Evolutionary conservation across 2,888 invertebrate species (phyloP).

Genomic region (Mesochorus sp.): DNA sequence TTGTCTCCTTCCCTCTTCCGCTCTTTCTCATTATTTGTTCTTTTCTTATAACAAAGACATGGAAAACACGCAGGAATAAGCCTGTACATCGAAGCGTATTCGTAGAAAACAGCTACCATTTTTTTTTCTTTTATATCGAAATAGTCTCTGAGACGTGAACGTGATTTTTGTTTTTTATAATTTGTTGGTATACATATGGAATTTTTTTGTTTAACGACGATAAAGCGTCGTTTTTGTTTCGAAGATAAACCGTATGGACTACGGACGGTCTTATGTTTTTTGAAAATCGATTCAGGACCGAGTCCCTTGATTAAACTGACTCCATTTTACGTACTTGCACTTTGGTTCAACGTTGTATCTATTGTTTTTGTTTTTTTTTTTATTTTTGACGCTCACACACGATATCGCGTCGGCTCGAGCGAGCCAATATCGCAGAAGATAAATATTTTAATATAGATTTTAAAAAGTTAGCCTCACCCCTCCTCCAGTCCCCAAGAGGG

Average conservation of each 20-base stretch:
- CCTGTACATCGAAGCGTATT: constrained; percentile 67
- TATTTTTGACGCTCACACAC: too few relatives aligned
- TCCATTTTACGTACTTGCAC: background rate
- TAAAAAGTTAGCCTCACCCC: background rate
- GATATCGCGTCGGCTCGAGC: too few relatives aligned
- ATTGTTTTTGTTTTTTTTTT: too few relatives aligned
- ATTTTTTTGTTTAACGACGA: constrained; percentile 10
- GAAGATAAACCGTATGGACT: background rate
- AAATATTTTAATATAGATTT: too few relatives aligned
- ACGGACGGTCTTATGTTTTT: background rate
- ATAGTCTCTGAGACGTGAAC: constrained; percentile 4
- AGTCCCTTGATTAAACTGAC: too few relatives aligned
- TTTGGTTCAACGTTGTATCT: constrained; percentile 6
- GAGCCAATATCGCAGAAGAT: too few relatives aligned
- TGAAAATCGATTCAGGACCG: background rate
- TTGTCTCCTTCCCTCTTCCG: constrained; percentile 14
- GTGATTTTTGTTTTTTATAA: constrained; percentile 7
- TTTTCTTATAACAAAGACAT: constrained; percentile 75
- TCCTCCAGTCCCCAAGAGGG: background rate
- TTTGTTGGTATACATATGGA: constrained; percentile 1
- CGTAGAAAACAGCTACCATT: constrained; percentile 73
- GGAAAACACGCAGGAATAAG: constrained; percentile 74
- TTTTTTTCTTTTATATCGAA: constrained; percentile 27
- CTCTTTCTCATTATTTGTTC: constrained; percentile 46
- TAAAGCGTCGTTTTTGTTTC: background rate